A percentile compares a stretch with the other conserved stretches of the same genome.
phyloP scores from a whole-genome alignment of 37 sponge, comb jelly and placozoan species.

The Lycopodina hypogea region DNA sequence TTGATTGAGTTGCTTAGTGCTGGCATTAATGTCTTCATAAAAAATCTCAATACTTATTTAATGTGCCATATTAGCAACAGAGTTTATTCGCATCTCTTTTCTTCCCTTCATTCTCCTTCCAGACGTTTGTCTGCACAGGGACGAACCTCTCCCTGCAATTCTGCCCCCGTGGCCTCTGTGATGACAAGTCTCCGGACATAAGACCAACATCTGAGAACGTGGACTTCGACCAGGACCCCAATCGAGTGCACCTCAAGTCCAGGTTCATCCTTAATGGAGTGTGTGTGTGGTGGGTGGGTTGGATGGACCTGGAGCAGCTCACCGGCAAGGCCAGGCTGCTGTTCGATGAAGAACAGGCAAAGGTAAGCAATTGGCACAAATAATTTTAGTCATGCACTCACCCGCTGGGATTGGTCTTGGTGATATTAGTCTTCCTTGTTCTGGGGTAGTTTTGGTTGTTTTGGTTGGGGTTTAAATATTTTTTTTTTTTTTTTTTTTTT shows the following conservation, averaged over 20 bases:
- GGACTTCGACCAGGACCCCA: conserved; percentile 79
- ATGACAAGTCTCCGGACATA: conserved; percentile 46
- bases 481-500: too few relatives aligned
- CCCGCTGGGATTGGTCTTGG: background rate
- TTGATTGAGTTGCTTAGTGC: too few relatives aligned
- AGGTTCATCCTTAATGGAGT: conserved; percentile 95
- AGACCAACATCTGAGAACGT: conserved; percentile 73
- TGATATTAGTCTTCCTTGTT: background rate
- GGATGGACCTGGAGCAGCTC: conserved; percentile 86
- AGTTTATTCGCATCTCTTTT: too few relatives aligned
- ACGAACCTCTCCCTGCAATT: conserved; percentile 91
- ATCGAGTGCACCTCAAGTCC: conserved; percentile 68
- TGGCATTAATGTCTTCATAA: too few relatives aligned
- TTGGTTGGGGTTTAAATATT: background rate
- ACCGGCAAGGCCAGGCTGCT: conserved; percentile 79
- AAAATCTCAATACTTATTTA: too few relatives aligned
- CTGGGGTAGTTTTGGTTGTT: background rate
- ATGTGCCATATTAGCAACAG: too few relatives aligned
- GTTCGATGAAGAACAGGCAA: conserved; percentile 84
- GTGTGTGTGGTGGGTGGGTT: conserved; percentile 91
- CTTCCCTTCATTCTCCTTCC: background rate
- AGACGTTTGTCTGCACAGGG: conserved; percentile 87
- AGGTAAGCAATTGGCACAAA: too few relatives aligned
- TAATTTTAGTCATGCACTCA: background rate
- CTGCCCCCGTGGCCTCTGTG: conserved; percentile 49